These are phyloP conservation scores for Esperia sulphurella DNA, from an alignment of 2,888 invertebrate genomes.

Conservation along the genomic window DNA sequence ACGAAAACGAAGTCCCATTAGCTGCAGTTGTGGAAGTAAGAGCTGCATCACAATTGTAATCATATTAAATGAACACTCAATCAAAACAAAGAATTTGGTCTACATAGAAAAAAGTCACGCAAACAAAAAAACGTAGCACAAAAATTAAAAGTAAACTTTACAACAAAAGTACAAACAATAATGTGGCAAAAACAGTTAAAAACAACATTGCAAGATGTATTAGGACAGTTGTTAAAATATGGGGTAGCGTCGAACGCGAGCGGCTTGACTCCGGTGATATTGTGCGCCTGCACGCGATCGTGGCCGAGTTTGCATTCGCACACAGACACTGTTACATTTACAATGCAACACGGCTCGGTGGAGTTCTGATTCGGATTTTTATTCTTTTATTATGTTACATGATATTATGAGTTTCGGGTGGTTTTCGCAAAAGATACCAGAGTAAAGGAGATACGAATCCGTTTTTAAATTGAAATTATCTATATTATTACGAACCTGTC, in stretches of 20 bases:
- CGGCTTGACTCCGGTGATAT: conserved; percentile 64
- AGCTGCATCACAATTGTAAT: background rate
- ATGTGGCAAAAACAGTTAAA: conserved; percentile 76
- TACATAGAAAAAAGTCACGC: conserved; percentile 13
- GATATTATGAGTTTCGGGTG: too few species aligned
- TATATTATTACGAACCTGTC: too few species aligned
- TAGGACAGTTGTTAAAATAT: conserved; percentile 80
- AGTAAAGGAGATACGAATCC: too few species aligned
- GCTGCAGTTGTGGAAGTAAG: too few species aligned
- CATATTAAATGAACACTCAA: conserved; percentile 19
- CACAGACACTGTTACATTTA: conserved; percentile 28
- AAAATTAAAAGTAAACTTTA: conserved; percentile 75
- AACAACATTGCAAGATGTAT: conserved; percentile 79
- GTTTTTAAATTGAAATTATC: too few species aligned
- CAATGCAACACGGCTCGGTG: conserved; percentile 18
- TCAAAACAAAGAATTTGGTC: conserved; percentile 11
- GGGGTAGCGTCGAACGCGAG: conserved; percentile 57
- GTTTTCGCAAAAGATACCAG: too few species aligned
- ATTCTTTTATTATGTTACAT: background rate
- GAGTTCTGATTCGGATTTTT: background rate
- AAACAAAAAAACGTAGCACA: conserved; percentile 48
- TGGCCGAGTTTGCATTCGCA: conserved; percentile 42
- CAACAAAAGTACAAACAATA: conserved; percentile 67
- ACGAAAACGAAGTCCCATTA: too few species aligned
- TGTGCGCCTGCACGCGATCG: conserved; percentile 70